Conservation (phyloP, 2,888 invertebrate genomes). For the Drosophila greeni region DNA sequence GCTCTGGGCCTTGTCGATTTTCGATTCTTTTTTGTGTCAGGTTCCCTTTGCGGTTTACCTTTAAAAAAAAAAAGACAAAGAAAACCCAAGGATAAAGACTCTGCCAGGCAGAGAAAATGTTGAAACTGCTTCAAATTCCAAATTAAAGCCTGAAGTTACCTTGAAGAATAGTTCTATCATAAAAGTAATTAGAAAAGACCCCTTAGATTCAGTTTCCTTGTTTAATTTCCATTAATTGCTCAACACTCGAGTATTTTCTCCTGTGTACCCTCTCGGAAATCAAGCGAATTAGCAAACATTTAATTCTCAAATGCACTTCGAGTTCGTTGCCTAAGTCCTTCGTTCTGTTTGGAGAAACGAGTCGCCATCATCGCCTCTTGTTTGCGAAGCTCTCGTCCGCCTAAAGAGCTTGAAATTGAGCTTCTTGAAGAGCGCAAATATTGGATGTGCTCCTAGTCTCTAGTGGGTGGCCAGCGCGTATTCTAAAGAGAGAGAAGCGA, state of each 20-base stretch:
- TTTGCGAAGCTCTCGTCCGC: constrained; percentile 56
- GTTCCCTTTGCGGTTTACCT: constrained; percentile 31
- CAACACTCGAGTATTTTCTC: constrained; percentile 12
- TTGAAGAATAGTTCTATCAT: background rate
- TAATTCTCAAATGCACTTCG: constrained; percentile 62
- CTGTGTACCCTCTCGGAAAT: constrained; percentile 49
- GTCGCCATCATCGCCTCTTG: constrained; percentile 27
- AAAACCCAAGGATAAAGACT: constrained; percentile 5
- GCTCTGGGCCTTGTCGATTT: constrained; percentile 16
- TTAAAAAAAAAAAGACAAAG: constrained; percentile 2
- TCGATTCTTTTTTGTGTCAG: constrained; percentile 17
- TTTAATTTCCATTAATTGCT: constrained; percentile 3
- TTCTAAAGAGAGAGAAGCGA: constrained; percentile 3
- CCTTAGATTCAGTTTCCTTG: background rate
- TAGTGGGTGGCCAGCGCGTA: constrained; percentile 28
- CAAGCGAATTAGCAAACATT: constrained; percentile 71
- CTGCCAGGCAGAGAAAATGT: background rate
- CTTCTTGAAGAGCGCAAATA: constrained; percentile 58
- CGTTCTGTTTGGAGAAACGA: constrained; percentile 40
- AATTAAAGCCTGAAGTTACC: background rate
- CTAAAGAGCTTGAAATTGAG: constrained; percentile 70
- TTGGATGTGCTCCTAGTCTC: constrained; percentile 20
- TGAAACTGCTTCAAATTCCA: background rate
- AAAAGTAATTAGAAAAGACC: background rate
- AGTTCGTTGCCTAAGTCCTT: constrained; percentile 71